phyloP scores from a whole-genome alignment of 2,888 invertebrate genomes.

The Cephus spinipes region DNA sequence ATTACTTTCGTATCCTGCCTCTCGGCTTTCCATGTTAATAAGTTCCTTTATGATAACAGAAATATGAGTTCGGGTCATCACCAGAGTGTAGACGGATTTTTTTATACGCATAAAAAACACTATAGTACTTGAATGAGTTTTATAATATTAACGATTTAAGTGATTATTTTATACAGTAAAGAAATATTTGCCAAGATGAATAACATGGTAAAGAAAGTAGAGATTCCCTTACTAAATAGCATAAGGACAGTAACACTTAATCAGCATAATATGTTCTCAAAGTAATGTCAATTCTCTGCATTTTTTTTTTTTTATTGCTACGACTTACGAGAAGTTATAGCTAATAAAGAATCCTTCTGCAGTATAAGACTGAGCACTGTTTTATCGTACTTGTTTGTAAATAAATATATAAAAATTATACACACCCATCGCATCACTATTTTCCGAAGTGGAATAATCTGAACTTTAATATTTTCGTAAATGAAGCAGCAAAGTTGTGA shows the following conservation, averaged over 20 bases:
- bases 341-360: slow-evolving; percentile 35
- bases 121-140: background rate
- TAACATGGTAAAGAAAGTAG: background rate
- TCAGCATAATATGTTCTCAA: slow-evolving; percentile 28
- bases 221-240: background rate
- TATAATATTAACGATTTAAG: background rate
- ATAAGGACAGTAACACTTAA: slow-evolving; percentile 6
- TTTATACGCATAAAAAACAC: background rate
- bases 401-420: slow-evolving; percentile 41
- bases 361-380: slow-evolving; percentile 63
- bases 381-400: slow-evolving; percentile 57
- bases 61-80: background rate
- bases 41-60: background rate
- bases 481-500: background rate
- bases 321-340: background rate
- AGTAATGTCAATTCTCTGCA: slow-evolving; percentile 32
- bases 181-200: background rate
- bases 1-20: background rate
- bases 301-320: slow-evolving; percentile 14
- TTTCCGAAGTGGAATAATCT: background rate
- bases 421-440: background rate
- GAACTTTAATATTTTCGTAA: background rate
- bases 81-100: background rate
- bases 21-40: background rate
- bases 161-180: background rate